Percentiles rank a stretch among this genome's conserved stretches.
Evolutionary conservation across 1,140 invertebrate species (phyloP).

Genomic region (Chymomyza costata): DNA sequence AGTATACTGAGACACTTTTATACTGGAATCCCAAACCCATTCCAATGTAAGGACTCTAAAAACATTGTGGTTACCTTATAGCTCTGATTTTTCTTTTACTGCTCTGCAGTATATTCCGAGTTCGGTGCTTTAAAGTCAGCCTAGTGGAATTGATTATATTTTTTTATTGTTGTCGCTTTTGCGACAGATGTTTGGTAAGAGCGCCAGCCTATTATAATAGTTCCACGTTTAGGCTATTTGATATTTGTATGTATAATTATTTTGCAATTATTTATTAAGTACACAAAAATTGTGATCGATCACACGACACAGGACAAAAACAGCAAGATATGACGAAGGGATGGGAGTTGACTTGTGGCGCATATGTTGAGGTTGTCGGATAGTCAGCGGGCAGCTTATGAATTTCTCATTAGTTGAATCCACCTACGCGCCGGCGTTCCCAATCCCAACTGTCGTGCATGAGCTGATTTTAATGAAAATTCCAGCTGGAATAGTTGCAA

Average conservation of each 20-base stretch:
- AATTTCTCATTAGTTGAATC: slow-evolving; percentile 63
- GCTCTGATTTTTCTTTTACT: neutral
- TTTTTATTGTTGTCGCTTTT: slow-evolving; percentile 30
- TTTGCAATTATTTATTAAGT: slow-evolving; percentile 73
- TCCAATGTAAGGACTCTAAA: no score
- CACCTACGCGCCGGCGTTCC: slow-evolving; percentile 30
- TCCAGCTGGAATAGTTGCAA: slow-evolving; percentile 64
- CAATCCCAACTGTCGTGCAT: slow-evolving; percentile 42
- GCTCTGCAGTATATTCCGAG: slow-evolving; percentile 9
- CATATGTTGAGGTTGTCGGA: slow-evolving; percentile 27
- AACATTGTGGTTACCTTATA: no score
- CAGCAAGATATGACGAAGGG: slow-evolving; percentile 7
- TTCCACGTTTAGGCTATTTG: slow-evolving; percentile 44
- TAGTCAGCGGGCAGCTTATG: slow-evolving; percentile 49
- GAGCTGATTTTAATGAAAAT: slow-evolving; percentile 72
- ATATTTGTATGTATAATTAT: slow-evolving; percentile 59
- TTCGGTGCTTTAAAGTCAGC: slow-evolving; percentile 7
- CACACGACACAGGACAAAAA: slow-evolving; percentile 14
- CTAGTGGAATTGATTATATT: no score
- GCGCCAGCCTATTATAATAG: slow-evolving; percentile 24
- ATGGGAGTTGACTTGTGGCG: slow-evolving; percentile 5
- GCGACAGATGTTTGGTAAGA: slow-evolving; percentile 59
- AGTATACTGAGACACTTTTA: no score
- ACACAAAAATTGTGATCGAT: slow-evolving; percentile 67
- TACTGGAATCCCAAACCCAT: no score